Conservation (phyloP, 2,113 vertebrate species). For the Rhipidura dahli region DNA sequence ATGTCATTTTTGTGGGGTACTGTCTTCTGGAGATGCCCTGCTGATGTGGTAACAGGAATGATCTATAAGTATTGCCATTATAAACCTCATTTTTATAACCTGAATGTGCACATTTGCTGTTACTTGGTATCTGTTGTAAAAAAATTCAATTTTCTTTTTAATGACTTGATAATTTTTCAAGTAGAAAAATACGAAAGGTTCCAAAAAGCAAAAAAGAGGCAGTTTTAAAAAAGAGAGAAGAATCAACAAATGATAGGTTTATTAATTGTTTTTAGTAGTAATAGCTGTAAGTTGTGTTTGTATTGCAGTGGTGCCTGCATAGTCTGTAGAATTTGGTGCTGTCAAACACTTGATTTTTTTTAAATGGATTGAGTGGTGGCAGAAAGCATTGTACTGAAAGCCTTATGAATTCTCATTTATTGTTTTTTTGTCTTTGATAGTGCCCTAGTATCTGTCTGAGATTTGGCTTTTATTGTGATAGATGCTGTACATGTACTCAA, state of each 20-base stretch:
- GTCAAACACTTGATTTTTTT: not conserved
- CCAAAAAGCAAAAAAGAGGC: not conserved
- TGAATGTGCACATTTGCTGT: not conserved
- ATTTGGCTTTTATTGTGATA: conserved; percentile 23
- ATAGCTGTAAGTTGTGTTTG: not conserved
- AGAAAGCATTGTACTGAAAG: not conserved
- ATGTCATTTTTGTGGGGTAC: conserved; percentile 62
- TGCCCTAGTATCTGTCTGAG: not conserved
- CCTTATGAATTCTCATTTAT: not conserved
- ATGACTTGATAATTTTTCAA: not conserved
- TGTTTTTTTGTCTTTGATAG: not conserved
- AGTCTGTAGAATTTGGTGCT: not conserved
- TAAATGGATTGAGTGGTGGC: not conserved
- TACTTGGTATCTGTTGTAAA: not conserved
- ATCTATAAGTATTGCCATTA: conserved; percentile 27
- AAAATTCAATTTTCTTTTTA: conserved; percentile 14
- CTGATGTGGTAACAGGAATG: not conserved
- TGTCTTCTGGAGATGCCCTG: conserved; percentile 34
- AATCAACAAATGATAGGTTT: not conserved
- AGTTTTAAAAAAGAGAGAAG: not conserved
- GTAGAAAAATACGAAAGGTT: not conserved
- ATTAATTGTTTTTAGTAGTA: conserved; percentile 13
- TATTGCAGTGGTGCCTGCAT: not conserved
- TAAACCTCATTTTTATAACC: conserved; percentile 32
- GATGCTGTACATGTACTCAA: not conserved